Evolutionary conservation across 2,888 invertebrate genomes (phyloP), one percentile per base, ranked within the genome.

Genomic region (Oxytorus armatus): DNA sequence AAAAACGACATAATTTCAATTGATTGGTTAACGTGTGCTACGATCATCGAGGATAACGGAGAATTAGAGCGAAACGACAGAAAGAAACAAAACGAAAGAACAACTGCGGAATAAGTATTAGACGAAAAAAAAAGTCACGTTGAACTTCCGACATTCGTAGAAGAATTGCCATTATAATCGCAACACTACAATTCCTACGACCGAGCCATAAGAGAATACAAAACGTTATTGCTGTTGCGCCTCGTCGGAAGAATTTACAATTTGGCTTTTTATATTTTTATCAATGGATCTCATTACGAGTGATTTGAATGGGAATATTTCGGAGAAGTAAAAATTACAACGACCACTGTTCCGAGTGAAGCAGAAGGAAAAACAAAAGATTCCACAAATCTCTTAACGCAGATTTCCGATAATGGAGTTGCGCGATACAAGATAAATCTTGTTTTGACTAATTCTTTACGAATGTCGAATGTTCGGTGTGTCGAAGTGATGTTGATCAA

Each of bases 81-180:
- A 76, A 33, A 81, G 39, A 33, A 47, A 74, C 44, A 14, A 59
- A 74, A 55, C 10, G 57, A 53, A 61, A 65, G 47, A 47, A 18
- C 69, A 73, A 77, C 65, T 61, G 61, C 70, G 55, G 21, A 77
- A 63, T 77, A 49, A 74, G 66, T 69, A 80, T 65, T 65, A 55
- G 77, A 75, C 69, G 72, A 77, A 72, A 44, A 70, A 44, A 59
- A 73, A 51, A 68, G 66, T 75, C 61, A 72, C 47, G 68, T 51
- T 69, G 42, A 79, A 74, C 63, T 75, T 69, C 68, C 68, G 68
- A 21, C 33, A 79, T 70, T 18, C 39, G 57, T 70, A 57, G 61
- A 75, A 33, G 5, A 21, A 61, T 16, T n/a, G 49, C 14, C 63
- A 53, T 69, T 63, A 33, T 47, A 47, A 21, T 74, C 44, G 55